Conservation (phyloP, 2,797 vertebrate genomes). For the Oreonectes daqikongensis region DNA sequence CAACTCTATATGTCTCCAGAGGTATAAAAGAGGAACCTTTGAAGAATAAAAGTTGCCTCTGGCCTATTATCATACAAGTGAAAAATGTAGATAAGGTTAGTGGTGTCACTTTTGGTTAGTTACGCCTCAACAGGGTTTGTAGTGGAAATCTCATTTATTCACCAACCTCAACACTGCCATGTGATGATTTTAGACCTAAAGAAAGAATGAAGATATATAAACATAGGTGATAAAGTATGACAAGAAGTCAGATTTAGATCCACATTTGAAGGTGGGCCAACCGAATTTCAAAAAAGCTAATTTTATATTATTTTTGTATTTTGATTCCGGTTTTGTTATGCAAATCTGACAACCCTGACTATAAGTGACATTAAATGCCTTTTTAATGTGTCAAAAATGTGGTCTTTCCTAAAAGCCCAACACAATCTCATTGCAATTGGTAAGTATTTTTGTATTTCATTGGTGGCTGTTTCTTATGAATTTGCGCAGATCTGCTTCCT, state of each 20-base stretch:
- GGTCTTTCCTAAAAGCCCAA: too few species aligned
- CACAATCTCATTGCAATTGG: too few species aligned
- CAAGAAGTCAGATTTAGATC: too few species aligned
- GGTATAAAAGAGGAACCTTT: not conserved
- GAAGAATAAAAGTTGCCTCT: not conserved
- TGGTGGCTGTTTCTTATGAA: too few species aligned
- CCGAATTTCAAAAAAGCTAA: too few species aligned
- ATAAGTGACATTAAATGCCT: not conserved
- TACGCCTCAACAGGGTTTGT: not conserved
- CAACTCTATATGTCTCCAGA: not conserved
- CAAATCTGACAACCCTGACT: not conserved
- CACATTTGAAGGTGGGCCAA: too few species aligned
- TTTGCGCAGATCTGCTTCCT: too few species aligned
- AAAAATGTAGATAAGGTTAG: conserved; percentile 1
- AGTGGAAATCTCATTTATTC: not conserved
- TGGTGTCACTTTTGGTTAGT: not conserved
- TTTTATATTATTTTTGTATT: too few species aligned
- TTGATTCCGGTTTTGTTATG: too few species aligned
- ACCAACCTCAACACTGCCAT: not conserved
- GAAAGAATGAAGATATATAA: too few species aligned
- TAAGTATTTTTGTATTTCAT: too few species aligned
- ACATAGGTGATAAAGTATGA: too few species aligned
- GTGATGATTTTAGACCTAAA: not conserved
- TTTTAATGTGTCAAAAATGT: not conserved
- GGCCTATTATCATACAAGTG: not conserved